These are phyloP conservation scores for Pycnonotus jocosus DNA, from an alignment of 2,113 vertebrate species.

Conservation along the genomic window DNA sequence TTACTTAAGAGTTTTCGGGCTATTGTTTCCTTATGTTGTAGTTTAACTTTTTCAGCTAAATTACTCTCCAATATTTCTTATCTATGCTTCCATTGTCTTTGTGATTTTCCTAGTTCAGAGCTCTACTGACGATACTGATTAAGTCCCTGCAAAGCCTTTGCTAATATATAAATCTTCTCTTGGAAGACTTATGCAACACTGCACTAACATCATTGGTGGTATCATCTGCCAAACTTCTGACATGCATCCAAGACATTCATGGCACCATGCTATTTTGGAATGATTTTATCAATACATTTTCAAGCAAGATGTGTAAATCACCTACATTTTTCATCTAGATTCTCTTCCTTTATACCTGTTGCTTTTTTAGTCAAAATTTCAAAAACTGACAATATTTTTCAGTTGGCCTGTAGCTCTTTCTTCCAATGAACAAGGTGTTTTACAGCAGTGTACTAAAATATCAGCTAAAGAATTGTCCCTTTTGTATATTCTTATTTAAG, in stretches of 20 bases:
- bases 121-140: neutral
- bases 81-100: neutral
- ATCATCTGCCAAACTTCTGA: neutral
- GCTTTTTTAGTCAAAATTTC: neutral
- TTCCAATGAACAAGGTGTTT: neutral
- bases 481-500: neutral
- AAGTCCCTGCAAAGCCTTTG: neutral
- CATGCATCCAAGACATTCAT: neutral
- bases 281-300: neutral
- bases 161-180: neutral
- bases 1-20: neutral
- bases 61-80: neutral
- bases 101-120: neutral
- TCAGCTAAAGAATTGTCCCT: neutral
- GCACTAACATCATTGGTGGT: neutral
- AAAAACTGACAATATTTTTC: neutral
- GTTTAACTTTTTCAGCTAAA: neutral
- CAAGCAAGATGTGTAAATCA: neutral
- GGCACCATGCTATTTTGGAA: neutral
- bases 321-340: neutral
- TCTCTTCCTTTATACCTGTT: neutral
- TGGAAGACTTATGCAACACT: neutral
- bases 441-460: neutral
- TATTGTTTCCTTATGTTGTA: neutral
- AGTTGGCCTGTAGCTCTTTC: neutral